These are phyloP conservation scores for Dryoscopus gambensis DNA, from an alignment of 2,113 vertebrate species.

Conservation along the genomic window DNA sequence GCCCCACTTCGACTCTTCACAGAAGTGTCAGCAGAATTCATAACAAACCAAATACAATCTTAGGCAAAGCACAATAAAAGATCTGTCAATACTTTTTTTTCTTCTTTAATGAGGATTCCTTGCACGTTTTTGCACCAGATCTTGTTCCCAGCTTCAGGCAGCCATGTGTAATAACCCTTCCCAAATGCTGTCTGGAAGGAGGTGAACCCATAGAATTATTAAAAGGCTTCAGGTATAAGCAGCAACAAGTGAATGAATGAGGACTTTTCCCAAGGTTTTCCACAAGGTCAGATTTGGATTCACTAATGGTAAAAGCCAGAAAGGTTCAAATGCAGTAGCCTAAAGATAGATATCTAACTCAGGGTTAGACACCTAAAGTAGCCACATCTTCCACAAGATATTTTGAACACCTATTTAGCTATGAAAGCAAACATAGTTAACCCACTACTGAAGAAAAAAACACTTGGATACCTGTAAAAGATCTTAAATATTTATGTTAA, in stretches of 20 bases:
- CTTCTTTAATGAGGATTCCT: neutral
- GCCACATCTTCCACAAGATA: neutral
- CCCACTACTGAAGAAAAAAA: neutral
- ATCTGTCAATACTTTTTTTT: neutral
- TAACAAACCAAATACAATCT: neutral
- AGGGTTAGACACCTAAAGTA: neutral
- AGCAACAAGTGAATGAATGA: neutral
- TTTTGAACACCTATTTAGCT: neutral
- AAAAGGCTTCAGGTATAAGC: neutral
- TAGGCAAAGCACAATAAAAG: neutral
- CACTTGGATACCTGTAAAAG: neutral
- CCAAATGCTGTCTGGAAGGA: neutral
- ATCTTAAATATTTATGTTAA: neutral
- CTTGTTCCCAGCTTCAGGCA: neutral
- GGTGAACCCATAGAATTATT: neutral
- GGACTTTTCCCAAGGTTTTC: neutral
- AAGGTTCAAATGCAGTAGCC: neutral
- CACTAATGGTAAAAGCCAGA: neutral
- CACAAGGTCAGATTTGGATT: neutral
- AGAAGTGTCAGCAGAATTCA: conserved; percentile 15
- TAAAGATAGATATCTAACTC: neutral
- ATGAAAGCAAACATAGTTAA: neutral
- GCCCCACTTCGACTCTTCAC: neutral
- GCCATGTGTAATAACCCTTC: neutral
- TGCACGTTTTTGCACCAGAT: neutral